Percentiles rank a stretch among this genome's conserved stretches.
Conservation (phyloP, 1,140 invertebrate species). For the Drosophila bocqueti region DNA sequence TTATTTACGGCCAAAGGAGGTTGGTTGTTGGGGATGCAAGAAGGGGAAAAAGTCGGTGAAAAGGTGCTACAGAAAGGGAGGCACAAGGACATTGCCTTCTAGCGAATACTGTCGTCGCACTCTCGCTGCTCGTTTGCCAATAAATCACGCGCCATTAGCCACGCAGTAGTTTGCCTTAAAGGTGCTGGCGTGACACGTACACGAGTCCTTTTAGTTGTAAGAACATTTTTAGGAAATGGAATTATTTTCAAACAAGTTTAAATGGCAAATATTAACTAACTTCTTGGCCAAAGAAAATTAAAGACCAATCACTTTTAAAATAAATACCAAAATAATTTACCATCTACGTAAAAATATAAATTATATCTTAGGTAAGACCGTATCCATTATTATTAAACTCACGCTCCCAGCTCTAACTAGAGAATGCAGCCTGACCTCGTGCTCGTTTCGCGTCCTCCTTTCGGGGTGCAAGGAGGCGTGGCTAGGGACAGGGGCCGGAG, state of each 20-base stretch:
- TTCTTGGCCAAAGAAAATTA: too few species aligned
- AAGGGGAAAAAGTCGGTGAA: conserved; percentile 1
- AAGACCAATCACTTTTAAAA: not conserved
- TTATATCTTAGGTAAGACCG: not conserved
- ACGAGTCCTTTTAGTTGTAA: not conserved
- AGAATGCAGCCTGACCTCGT: conserved; percentile 55
- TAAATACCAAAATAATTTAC: not conserved
- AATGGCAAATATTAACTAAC: not conserved
- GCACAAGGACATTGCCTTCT: conserved; percentile 53
- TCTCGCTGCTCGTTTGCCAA: conserved; percentile 60
- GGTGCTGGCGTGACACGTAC: conserved; percentile 33
- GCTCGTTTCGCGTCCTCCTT: conserved; percentile 47
- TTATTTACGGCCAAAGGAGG: conserved; percentile 68
- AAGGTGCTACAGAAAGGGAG: conserved; percentile 3
- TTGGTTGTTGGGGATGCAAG: conserved; percentile 11
- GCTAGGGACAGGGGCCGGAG: conserved; percentile 23
- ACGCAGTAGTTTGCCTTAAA: conserved; percentile 34
- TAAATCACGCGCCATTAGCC: conserved; percentile 81
- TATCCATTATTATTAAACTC: not conserved
- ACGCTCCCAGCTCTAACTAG: conserved; percentile 8
- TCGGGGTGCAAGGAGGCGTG: conserved; percentile 33
- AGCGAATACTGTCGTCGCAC: conserved; percentile 58
- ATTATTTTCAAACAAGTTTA: not conserved
- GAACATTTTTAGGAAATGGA: not conserved
- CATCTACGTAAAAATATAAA: not conserved